Base-by-base conservation (phyloP, 2,797 vertebrate genomes). In the Epinephelus awoara region DNA sequence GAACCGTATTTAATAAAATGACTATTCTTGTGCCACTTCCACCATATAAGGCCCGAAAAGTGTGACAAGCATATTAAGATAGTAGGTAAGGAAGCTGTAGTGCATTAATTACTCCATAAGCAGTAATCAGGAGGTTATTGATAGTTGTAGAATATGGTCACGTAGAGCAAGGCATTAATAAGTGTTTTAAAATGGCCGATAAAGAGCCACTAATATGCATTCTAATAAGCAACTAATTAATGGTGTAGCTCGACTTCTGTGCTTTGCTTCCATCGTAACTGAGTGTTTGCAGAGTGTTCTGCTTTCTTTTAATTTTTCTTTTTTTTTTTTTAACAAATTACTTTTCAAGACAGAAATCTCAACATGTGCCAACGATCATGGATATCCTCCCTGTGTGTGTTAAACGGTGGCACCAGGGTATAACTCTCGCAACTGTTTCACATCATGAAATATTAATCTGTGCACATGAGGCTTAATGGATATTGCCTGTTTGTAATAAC, bases 361-460 rank as follows among this genome's bases (percentile, higher is more conserved):
- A 77, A 49, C 72, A 77, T 42, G 27, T 52, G 21, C 15, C 50
- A 66, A 27, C 63, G 18, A 80, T 79, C 62, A 64, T 62, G 19
- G 62, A 72, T 2, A 64, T 77, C 49, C 34, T 57, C 14, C 52
- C 27, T 70, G 68, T 66, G 59, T 54, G 63, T 71, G 49, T 50
- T 27, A 55, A 72, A 17, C 18, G 6, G 2, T 6, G 4, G 40
- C 57, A 68, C 67, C 72, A 56, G n/a, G 57, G 52, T 62, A 21
- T 40, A 64, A 78, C 51, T 63, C 42, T 34, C 64, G 56, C 66
- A 83, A 75, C 42, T 70, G 66, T 65, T 77, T 79, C 56, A 64
- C 62, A 42, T 68, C 38, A 62, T 83, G 49, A 75, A 77, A 86
- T 77, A 85, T 85, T 67, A 72, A 81, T 87, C 58, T 78, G 29